Evolutionary conservation across 2,113 vertebrate genomes (phyloP).

Genomic region (Etia nguti): DNA sequence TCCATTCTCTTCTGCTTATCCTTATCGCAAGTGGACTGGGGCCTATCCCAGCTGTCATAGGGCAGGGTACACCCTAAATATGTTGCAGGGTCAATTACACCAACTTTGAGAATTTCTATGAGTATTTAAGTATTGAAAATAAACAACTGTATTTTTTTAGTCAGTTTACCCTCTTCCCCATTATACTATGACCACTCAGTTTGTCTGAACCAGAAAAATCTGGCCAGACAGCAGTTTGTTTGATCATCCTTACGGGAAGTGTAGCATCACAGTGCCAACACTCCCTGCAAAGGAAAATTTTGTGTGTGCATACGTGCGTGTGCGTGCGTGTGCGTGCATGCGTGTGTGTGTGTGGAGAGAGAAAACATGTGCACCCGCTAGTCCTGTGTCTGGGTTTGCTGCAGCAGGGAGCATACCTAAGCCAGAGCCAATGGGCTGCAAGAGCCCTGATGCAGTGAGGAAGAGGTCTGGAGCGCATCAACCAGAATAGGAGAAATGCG

Average conservation of each 20-base stretch:
- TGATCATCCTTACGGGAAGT: slow-evolving; percentile 13
- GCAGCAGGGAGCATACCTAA: slow-evolving; percentile 17
- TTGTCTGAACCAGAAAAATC: background rate
- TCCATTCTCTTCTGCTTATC: background rate
- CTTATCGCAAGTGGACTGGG: background rate
- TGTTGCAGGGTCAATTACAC: background rate
- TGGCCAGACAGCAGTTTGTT: slow-evolving; percentile 48
- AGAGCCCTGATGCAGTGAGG: slow-evolving; percentile 11
- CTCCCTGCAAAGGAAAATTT: background rate
- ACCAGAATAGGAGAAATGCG: slow-evolving; percentile 32
- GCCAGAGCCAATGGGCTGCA: background rate
- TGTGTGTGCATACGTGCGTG: too few species aligned
- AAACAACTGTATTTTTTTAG: background rate
- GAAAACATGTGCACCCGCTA: background rate
- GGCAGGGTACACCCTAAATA: background rate
- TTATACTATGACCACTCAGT: slow-evolving; percentile 12
- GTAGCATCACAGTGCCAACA: background rate
- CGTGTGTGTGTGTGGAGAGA: too few species aligned
- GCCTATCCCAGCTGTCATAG: background rate
- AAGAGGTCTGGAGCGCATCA: slow-evolving; percentile 49
- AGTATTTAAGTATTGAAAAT: background rate
- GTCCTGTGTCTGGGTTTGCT: slow-evolving; percentile 31
- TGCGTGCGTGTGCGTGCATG: too few species aligned
- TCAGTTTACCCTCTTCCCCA: background rate
- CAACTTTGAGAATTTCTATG: background rate